phyloP scores from a whole-genome alignment of 1,140 invertebrate species.

The Drosophila arawakana region DNA sequence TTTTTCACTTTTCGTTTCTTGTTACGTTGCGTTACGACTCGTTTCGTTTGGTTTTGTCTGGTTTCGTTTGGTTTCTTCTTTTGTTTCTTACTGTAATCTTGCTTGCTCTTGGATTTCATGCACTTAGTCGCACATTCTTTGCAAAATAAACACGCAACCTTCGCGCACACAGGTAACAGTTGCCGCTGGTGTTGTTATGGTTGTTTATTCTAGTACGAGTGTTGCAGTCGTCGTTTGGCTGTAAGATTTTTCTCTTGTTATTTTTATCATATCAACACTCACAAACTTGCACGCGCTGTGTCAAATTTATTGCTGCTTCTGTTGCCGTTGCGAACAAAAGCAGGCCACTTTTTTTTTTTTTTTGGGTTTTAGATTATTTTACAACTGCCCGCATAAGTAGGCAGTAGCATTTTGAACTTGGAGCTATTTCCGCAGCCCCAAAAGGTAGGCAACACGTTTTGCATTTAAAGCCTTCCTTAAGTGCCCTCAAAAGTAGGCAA shows the following conservation, averaged over 20 bases:
- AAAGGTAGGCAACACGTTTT: slow-evolving; percentile 53
- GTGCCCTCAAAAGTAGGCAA: slow-evolving; percentile 5
- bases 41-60: slow-evolving; percentile 1
- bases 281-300: slow-evolving; percentile 17
- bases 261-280: slow-evolving; percentile 49
- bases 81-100: slow-evolving; percentile 11
- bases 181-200: slow-evolving; percentile 26
- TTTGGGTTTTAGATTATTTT: neutral
- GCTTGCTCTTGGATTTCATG: slow-evolving; percentile 60
- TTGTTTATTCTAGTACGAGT: slow-evolving; percentile 37
- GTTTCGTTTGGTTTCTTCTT: slow-evolving; percentile 10
- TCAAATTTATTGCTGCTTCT: neutral
- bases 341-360: neutral
- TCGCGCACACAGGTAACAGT: slow-evolving; percentile 33
- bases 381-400: slow-evolving; percentile 3
- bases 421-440: slow-evolving; percentile 25
- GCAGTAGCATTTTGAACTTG: neutral
- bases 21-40: neutral
- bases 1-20: slow-evolving; percentile 15
- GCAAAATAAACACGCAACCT: slow-evolving; percentile 46
- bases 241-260: slow-evolving; percentile 54
- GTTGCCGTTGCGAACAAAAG: neutral
- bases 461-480: slow-evolving; percentile 1
- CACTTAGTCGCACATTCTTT: slow-evolving; percentile 68
- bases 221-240: slow-evolving; percentile 47